Percentiles rank a stretch among this genome's conserved stretches.
phyloP scores from a whole-genome alignment of 2,797 vertebrate genomes.

The Gallinago stenura region DNA sequence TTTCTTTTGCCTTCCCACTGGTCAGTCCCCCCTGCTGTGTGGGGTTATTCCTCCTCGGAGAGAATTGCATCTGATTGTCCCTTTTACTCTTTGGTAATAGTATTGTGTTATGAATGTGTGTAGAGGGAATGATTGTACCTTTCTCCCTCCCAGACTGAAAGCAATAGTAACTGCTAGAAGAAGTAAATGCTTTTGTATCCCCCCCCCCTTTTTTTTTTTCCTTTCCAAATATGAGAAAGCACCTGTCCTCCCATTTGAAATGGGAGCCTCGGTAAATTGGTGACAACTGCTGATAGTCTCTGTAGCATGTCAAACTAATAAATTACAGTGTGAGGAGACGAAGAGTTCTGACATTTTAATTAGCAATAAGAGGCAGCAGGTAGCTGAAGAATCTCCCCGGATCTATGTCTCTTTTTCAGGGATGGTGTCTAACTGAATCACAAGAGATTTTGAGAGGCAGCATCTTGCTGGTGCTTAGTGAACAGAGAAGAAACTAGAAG shows the following conservation, averaged over 20 bases:
- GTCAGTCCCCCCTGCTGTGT: background rate
- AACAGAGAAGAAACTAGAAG: background rate
- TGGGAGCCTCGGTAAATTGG: constrained; percentile 15
- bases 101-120: background rate
- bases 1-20: background rate
- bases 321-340: constrained; percentile 32
- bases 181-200: background rate
- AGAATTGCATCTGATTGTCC: accelerated
- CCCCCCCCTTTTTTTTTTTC: background rate
- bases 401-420: constrained; percentile 5
- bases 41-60: background rate
- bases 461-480: background rate
- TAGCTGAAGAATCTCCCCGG: background rate
- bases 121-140: background rate
- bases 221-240: background rate
- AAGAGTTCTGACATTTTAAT: constrained; percentile 56
- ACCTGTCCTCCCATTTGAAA: constrained; percentile 38
- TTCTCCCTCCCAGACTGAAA: background rate
- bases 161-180: background rate
- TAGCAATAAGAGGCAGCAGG: constrained; percentile 16
- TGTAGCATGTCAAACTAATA: constrained; percentile 24
- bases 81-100: background rate
- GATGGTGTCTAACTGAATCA: background rate
- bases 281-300: constrained; percentile 41
- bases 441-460: background rate